Conservation (phyloP, 1,140 invertebrate genomes). For the Drosophila paulistorum region DNA sequence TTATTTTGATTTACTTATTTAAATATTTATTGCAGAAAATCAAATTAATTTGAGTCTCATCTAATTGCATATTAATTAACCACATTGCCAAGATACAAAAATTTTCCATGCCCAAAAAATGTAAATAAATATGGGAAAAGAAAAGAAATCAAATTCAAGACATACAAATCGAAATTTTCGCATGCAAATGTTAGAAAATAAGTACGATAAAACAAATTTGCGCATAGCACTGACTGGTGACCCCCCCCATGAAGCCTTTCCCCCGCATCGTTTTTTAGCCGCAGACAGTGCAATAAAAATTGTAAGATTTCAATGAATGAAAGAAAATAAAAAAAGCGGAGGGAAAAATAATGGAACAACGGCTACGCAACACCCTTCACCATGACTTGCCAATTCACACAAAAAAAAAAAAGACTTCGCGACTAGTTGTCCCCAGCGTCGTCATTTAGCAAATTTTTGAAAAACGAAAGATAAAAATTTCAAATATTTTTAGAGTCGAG, state of each 20-base stretch:
- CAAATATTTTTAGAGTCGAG: no score
- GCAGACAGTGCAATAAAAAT: conserved; percentile 5
- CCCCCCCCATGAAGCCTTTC: background rate
- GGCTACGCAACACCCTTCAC: background rate
- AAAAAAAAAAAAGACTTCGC: background rate
- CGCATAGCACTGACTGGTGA: background rate
- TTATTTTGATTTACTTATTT: conserved; percentile 22
- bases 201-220: conserved; percentile 19
- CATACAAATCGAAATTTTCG: conserved; percentile 33
- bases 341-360: background rate
- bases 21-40: conserved; percentile 44
- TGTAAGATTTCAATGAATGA: background rate
- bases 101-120: conserved; percentile 45
- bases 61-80: conserved; percentile 37
- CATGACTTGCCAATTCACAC: conserved; percentile 1
- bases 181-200: conserved; percentile 50
- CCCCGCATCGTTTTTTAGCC: background rate
- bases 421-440: no score
- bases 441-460: no score
- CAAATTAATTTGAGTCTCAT: conserved; percentile 20
- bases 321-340: background rate
- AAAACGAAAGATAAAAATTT: no score
- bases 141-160: conserved; percentile 12
- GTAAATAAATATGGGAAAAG: background rate
- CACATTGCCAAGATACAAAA: conserved; percentile 29